These are phyloP conservation scores for Caenorhabditis doughertyi DNA, from an alignment of 2,888 invertebrate genomes.

Conservation along the genomic window DNA sequence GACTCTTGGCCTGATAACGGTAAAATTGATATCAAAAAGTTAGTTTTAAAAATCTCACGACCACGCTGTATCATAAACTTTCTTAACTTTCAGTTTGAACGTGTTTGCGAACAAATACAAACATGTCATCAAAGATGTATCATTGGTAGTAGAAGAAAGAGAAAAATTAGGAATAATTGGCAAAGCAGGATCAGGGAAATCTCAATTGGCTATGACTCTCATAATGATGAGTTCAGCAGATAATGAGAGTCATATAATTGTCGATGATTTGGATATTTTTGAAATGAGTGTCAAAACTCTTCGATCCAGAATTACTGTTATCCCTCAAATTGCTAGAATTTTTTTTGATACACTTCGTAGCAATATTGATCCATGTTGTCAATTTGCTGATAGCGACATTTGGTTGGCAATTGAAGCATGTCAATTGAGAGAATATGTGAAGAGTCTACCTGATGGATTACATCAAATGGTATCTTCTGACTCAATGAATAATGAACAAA, in stretches of 20 bases:
- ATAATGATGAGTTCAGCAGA: constrained; percentile 76
- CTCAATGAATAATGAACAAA: constrained; percentile 86
- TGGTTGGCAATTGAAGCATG: constrained; percentile 93
- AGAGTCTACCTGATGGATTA: constrained; percentile 88
- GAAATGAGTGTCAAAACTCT: constrained; percentile 91
- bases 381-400: constrained; percentile 89
- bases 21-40: constrained; percentile 64
- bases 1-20: constrained; percentile 66
- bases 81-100: constrained; percentile 54
- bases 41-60: constrained; percentile 59
- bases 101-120: constrained; percentile 84
- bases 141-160: constrained; percentile 86
- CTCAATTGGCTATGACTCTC: constrained; percentile 74
- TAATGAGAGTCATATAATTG: constrained; percentile 74
- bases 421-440: constrained; percentile 91
- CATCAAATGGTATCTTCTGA: constrained; percentile 91
- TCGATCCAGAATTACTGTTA: constrained; percentile 91
- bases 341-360: constrained; percentile 88
- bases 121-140: constrained; percentile 90
- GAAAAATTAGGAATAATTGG: constrained; percentile 87
- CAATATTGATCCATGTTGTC: constrained; percentile 93
- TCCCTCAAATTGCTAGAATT: constrained; percentile 83
- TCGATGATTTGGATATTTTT: constrained; percentile 85
- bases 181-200: constrained; percentile 81
- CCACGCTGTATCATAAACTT: not conserved